A percentile compares a stretch with the other conserved stretches of the same genome.
These are phyloP conservation scores for Zelostemma sp. DNA, from an alignment of 1,140 invertebrate genomes.

Conservation along the genomic window DNA sequence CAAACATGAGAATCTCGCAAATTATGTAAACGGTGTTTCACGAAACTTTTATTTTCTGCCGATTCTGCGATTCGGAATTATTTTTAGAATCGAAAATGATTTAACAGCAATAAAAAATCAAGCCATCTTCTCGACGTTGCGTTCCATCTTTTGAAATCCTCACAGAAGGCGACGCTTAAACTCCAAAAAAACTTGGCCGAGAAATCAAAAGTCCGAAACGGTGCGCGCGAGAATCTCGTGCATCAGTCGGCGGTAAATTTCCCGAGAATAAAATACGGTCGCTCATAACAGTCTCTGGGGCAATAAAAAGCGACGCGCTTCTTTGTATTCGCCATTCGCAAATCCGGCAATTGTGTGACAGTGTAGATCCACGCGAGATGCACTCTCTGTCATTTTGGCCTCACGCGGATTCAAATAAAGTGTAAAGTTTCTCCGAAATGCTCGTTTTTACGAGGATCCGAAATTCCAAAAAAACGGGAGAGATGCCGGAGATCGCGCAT, in stretches of 20 bases:
- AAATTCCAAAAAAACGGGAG: neutral
- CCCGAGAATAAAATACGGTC: slow-evolving; percentile 38
- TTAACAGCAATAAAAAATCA: no score
- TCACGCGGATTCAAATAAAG: no score
- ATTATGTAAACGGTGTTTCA: no score
- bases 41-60: no score
- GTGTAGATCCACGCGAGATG: neutral
- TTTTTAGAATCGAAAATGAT: no score
- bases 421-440: neutral
- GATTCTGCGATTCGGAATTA: no score
- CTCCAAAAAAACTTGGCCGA: neutral
- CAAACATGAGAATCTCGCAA: neutral
- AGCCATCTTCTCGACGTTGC: no score
- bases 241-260: slow-evolving; percentile 28
- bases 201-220: slow-evolving; percentile 8
- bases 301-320: slow-evolving; percentile 27
- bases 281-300: slow-evolving; percentile 28
- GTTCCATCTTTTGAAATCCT: no score
- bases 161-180: slow-evolving; percentile 1
- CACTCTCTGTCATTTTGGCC: neutral
- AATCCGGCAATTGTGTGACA: slow-evolving; percentile 20
- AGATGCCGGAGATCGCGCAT: neutral
- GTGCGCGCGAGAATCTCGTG: neutral
- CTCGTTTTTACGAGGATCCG: neutral
- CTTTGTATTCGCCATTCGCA: slow-evolving; percentile 15